Evolutionary conservation across 2,888 invertebrate genomes (phyloP).

Genomic region (Macrophya annulata): DNA sequence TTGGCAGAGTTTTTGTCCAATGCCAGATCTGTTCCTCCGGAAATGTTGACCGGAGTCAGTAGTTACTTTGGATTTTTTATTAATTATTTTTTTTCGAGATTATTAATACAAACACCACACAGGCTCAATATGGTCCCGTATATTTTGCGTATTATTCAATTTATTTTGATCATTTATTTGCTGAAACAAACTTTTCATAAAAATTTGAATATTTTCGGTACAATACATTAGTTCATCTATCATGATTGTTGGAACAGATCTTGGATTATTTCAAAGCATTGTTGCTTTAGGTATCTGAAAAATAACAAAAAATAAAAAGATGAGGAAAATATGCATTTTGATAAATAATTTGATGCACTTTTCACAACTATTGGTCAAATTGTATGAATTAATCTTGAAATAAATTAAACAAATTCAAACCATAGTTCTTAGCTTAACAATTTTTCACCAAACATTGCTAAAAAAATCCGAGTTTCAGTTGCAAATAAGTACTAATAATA

Average conservation of each 20-base stretch:
- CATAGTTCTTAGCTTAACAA: not conserved
- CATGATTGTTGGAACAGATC: too few species aligned
- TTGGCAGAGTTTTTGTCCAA: slow-evolving; percentile 81
- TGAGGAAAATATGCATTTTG: too few species aligned
- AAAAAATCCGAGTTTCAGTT: not conserved
- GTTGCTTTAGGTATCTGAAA: too few species aligned
- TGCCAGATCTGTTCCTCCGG: slow-evolving; percentile 82
- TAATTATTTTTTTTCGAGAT: not conserved
- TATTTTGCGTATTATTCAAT: too few species aligned
- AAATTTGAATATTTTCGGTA: too few species aligned
- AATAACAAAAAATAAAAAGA: too few species aligned
- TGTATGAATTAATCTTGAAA: not conserved
- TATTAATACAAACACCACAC: not conserved
- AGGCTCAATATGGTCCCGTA: not conserved
- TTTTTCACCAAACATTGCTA: not conserved
- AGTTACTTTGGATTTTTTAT: not conserved
- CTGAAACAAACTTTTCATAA: too few species aligned
- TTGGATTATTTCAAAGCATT: too few species aligned
- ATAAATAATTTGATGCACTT: not conserved
- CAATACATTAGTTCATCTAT: too few species aligned
- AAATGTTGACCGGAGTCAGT: slow-evolving; percentile 80
- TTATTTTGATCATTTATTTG: too few species aligned
- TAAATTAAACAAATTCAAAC: not conserved
- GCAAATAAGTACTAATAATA: not conserved
- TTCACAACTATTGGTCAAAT: not conserved